A percentile compares a stretch with the other conserved stretches of the same genome.
These are phyloP conservation scores for Dryomyza anilis DNA, from an alignment of 2,888 invertebrate genomes.

Conservation along the genomic window DNA sequence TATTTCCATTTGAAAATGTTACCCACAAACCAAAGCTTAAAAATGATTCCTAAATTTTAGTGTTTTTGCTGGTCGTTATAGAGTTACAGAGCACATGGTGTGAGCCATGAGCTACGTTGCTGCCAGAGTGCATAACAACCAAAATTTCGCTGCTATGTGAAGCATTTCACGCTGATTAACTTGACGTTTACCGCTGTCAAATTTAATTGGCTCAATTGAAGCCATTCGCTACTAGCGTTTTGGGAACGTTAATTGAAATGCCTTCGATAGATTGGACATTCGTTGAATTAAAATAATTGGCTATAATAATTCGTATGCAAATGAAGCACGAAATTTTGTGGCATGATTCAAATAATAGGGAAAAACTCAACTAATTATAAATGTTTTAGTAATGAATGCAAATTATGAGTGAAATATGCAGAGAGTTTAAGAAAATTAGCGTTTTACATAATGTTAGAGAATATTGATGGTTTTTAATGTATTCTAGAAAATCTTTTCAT, in stretches of 20 bases:
- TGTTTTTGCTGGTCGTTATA: background rate
- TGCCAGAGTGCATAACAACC: background rate
- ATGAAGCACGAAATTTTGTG: too few relatives aligned
- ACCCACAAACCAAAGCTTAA: slow-evolving; percentile 3
- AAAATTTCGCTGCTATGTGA: background rate
- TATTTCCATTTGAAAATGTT: background rate
- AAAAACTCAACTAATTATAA: too few relatives aligned
- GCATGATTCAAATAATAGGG: too few relatives aligned
- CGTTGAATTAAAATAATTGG: background rate
- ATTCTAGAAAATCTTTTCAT: too few relatives aligned
- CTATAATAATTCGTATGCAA: background rate
- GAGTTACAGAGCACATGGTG: background rate
- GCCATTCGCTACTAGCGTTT: background rate
- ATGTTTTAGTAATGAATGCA: too few relatives aligned
- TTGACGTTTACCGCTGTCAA: background rate
- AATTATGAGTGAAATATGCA: too few relatives aligned
- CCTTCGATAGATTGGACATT: background rate
- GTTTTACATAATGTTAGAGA: too few relatives aligned
- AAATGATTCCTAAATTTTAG: background rate
- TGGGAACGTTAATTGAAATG: background rate
- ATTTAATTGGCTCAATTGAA: background rate
- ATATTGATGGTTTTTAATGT: too few relatives aligned
- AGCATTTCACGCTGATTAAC: background rate
- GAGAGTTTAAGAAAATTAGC: too few relatives aligned
- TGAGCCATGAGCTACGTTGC: background rate